These are phyloP conservation scores for Ferdinandea cuprea DNA, from an alignment of 2,888 invertebrate species.

Conservation along the genomic window DNA sequence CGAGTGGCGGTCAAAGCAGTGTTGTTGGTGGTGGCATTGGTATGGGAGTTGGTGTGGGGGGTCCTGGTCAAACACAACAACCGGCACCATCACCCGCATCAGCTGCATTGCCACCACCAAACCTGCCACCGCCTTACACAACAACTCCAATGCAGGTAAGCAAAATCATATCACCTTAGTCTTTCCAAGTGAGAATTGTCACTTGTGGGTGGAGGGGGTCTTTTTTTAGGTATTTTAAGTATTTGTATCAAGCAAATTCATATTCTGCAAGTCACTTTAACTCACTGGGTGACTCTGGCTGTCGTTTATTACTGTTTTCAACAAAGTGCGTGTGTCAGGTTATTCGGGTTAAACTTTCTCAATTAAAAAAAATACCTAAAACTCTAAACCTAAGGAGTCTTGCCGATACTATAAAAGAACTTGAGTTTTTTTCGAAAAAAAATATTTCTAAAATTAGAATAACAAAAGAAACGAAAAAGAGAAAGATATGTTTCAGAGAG, in stretches of 20 bases:
- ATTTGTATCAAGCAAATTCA: too few relatives aligned
- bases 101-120: constrained; percentile 87
- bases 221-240: too few relatives aligned
- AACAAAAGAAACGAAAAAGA: neutral
- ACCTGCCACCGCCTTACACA: constrained; percentile 86
- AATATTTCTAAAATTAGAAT: constrained; percentile 6
- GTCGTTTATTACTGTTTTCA: too few relatives aligned
- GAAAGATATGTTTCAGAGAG: too few relatives aligned
- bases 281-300: too few relatives aligned
- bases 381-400: neutral
- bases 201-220: too few relatives aligned
- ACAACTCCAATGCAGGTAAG: constrained; percentile 83
- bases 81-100: constrained; percentile 85
- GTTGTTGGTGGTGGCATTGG: constrained; percentile 59
- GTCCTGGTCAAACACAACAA: constrained; percentile 72
- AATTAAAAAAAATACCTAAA: too few relatives aligned
- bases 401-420: neutral
- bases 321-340: too few relatives aligned
- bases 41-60: constrained; percentile 65
- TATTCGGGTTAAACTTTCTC: neutral
- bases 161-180: too few relatives aligned
- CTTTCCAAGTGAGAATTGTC: too few relatives aligned
- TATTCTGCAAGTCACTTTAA: too few relatives aligned
- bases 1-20: constrained; percentile 62
- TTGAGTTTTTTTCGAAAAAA: constrained; percentile 19